These are phyloP conservation scores for Allophyes oxyacanthae DNA, from an alignment of 2,888 invertebrate species.

Conservation along the genomic window DNA sequence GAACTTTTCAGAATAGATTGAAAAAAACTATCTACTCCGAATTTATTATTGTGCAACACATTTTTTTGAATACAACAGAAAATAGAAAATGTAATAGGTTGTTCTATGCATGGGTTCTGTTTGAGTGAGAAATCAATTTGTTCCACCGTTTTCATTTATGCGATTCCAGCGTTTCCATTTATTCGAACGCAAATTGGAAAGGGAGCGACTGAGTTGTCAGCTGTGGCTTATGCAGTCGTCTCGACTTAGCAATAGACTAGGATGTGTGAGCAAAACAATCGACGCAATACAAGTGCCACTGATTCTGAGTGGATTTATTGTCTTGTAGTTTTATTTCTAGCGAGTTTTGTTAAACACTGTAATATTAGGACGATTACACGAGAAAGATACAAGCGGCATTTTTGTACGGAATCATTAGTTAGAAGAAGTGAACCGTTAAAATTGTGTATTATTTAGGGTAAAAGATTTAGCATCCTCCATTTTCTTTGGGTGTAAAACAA, in stretches of 20 bases:
- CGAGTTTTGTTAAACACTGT: background rate
- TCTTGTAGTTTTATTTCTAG: constrained; percentile 34
- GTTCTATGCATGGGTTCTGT: constrained; percentile 76
- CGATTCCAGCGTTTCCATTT: constrained; percentile 85
- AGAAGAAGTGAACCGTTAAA: too few species aligned
- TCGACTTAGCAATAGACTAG: constrained; percentile 71
- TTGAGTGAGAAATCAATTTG: constrained; percentile 88
- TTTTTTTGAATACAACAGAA: constrained; percentile 60
- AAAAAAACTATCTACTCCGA: constrained; percentile 1
- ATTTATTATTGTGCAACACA: constrained; percentile 51
- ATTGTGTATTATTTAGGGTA: too few species aligned
- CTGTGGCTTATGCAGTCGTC: constrained; percentile 84
- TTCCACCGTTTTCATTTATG: constrained; percentile 87
- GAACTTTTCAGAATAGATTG: constrained; percentile 14
- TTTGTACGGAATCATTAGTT: too few species aligned
- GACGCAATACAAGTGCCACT: constrained; percentile 59
- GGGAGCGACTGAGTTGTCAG: constrained; percentile 85
- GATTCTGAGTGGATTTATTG: constrained; percentile 53
- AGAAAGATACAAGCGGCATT: background rate
- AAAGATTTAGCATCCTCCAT: too few species aligned
- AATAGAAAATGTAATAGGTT: constrained; percentile 66
- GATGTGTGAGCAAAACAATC: constrained; percentile 63
- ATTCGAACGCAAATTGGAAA: constrained; percentile 87
- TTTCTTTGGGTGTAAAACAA: too few species aligned
- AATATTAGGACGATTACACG: background rate